Evolutionary conservation across 2,113 vertebrate genomes (phyloP).

Genomic region (Lutjanus erythropterus): DNA sequence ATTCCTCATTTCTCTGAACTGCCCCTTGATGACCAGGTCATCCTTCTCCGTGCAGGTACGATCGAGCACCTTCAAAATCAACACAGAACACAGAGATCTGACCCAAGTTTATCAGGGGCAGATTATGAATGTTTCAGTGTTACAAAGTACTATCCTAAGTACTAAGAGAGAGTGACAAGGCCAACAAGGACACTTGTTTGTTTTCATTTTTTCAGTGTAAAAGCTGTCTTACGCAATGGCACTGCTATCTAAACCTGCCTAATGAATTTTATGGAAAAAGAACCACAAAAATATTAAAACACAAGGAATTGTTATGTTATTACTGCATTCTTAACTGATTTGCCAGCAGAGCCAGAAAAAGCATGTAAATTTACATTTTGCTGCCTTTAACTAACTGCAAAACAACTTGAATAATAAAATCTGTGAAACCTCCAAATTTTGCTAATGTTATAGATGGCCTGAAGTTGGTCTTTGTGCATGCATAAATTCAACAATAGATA

Average conservation of each 20-base stretch:
- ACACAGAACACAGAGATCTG: background rate
- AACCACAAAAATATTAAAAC: background rate
- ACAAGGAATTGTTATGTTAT: too few relatives aligned
- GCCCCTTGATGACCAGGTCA: constrained; percentile 98
- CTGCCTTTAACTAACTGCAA: background rate
- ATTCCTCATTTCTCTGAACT: constrained; percentile 97
- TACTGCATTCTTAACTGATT: too few relatives aligned
- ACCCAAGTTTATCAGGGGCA: background rate
- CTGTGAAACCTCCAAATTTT: background rate
- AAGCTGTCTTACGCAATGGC: background rate
- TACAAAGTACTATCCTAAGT: background rate
- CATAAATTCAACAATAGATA: background rate
- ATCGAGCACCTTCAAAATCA: background rate
- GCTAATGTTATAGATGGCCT: background rate
- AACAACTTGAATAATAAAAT: background rate
- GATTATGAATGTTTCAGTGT: background rate
- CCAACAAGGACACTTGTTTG: background rate
- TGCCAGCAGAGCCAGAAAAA: background rate
- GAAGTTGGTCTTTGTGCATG: background rate
- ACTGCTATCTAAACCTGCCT: background rate
- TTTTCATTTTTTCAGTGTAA: background rate
- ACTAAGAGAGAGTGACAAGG: background rate
- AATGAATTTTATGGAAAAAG: too few relatives aligned
- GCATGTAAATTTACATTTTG: background rate
- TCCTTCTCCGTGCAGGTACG: constrained; percentile 94